phyloP scores from a whole-genome alignment of 2,113 vertebrate genomes.

The Grus americana region DNA sequence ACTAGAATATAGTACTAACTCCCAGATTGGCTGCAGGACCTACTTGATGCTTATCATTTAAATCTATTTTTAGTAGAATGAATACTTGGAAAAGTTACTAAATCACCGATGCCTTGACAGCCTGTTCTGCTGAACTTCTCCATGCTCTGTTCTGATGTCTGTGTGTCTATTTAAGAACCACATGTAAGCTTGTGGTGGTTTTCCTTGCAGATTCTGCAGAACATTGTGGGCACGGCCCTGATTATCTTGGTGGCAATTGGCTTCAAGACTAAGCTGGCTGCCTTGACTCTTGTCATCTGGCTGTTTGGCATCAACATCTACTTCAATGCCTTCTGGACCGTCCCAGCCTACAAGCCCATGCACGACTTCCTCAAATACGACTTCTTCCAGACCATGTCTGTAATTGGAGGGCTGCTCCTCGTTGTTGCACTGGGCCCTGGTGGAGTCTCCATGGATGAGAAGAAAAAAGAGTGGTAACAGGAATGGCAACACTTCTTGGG shows the following conservation, averaged over 20 bases:
- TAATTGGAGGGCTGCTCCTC: slow-evolving; percentile 93
- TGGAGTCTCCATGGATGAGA: slow-evolving; percentile 98
- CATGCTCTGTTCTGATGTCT: not conserved
- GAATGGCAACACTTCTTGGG: slow-evolving; percentile 39
- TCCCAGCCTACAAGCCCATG: slow-evolving; percentile 96
- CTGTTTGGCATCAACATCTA: slow-evolving; percentile 95
- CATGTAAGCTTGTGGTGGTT: not conserved
- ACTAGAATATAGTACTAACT: not conserved
- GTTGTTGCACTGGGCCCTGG: slow-evolving; percentile 97
- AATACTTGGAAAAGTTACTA: not conserved
- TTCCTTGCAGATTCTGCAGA: slow-evolving; percentile 88
- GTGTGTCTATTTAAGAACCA: not conserved
- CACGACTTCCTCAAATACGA: slow-evolving; percentile 99
- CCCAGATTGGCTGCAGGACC: not conserved
- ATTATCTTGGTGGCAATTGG: slow-evolving; percentile 96
- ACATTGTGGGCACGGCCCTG: slow-evolving; percentile 94
- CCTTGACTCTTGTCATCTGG: slow-evolving; percentile 95
- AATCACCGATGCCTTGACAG: not conserved
- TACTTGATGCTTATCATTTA: not conserved
- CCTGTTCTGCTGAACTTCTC: not conserved
- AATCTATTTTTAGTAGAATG: not conserved
- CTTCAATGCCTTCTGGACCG: slow-evolving; percentile 97
- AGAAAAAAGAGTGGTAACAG: slow-evolving; percentile 97
- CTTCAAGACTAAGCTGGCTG: slow-evolving; percentile 97
- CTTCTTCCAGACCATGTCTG: slow-evolving; percentile 99